A percentile compares a stretch with the other conserved stretches of the same genome.
These are phyloP conservation scores for Punctoribates punctum DNA, from an alignment of 2,888 invertebrate genomes.

Conservation along the genomic window DNA sequence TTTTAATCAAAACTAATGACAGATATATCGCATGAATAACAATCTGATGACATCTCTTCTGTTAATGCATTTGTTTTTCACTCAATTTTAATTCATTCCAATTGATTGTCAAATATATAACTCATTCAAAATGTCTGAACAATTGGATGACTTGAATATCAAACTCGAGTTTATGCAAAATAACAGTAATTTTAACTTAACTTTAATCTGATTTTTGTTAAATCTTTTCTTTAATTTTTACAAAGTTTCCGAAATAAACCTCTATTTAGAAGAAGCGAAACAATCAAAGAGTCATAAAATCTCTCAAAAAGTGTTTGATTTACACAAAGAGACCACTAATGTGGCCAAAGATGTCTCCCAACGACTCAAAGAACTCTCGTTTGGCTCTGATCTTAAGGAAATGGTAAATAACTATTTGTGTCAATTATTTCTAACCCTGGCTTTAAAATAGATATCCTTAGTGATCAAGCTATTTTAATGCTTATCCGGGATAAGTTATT, in stretches of 20 bases:
- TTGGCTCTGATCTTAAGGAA: background rate
- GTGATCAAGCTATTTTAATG: too few relatives aligned
- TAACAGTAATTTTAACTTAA: background rate
- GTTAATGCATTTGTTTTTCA: background rate
- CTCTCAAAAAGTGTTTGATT: conserved; percentile 1
- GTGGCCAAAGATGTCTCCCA: background rate
- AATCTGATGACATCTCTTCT: background rate
- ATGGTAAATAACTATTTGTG: background rate
- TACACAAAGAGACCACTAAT: conserved; percentile 10
- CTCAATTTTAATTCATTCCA: background rate
- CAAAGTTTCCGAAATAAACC: conserved; percentile 13
- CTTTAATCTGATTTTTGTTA: background rate
- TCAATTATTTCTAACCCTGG: background rate
- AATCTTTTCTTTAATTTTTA: background rate
- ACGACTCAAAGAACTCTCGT: background rate
- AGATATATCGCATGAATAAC: too few relatives aligned
- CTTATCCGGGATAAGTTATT: too few relatives aligned
- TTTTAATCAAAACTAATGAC: too few relatives aligned
- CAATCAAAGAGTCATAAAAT: background rate
- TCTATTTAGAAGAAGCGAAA: background rate
- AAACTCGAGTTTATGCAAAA: conserved; percentile 13
- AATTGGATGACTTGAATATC: background rate
- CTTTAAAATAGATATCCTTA: too few relatives aligned
- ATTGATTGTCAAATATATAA: background rate
- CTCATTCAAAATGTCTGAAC: background rate